Percentiles rank a stretch among this genome's conserved stretches.
These are phyloP conservation scores for Antheraea pernyi DNA, from an alignment of 1,140 invertebrate species.

Conservation along the genomic window DNA sequence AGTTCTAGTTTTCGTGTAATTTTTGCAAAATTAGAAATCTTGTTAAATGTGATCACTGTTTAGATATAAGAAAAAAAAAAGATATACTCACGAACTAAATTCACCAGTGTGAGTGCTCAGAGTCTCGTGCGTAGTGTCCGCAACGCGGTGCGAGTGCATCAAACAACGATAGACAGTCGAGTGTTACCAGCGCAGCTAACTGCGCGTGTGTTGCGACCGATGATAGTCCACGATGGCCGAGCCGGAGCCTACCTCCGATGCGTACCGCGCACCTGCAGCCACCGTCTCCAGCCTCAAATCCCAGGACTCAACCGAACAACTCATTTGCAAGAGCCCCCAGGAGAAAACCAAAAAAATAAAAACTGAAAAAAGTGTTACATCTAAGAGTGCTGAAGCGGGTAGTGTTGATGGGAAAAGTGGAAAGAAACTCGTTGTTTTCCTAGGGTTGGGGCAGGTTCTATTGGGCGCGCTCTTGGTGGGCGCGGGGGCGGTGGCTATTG, in stretches of 20 bases:
- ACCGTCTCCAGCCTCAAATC: slow-evolving; percentile 73
- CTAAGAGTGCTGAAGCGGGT: slow-evolving; percentile 65
- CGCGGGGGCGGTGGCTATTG: slow-evolving; percentile 79
- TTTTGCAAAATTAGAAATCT: too few relatives aligned
- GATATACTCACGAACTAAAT: background rate
- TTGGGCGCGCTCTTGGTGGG: slow-evolving; percentile 80
- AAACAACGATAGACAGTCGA: background rate
- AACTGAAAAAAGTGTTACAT: slow-evolving; percentile 50
- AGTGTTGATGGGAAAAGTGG: slow-evolving; percentile 47
- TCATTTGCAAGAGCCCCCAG: slow-evolving; percentile 79
- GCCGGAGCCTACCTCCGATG: slow-evolving; percentile 34
- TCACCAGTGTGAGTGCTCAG: slow-evolving; percentile 8
- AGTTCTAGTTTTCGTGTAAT: too few relatives aligned
- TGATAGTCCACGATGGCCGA: slow-evolving; percentile 44
- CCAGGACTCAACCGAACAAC: slow-evolving; percentile 78
- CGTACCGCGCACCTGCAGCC: slow-evolving; percentile 30
- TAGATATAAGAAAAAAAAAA: too few relatives aligned
- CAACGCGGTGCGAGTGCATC: background rate
- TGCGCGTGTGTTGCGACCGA: slow-evolving; percentile 16
- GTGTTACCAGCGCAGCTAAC: slow-evolving; percentile 1
- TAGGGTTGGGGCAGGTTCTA: slow-evolving; percentile 79
- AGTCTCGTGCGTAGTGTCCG: background rate
- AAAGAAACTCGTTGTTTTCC: slow-evolving; percentile 67
- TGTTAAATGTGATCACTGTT: too few relatives aligned
- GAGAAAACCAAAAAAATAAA: slow-evolving; percentile 51